Conservation (phyloP, 1,140 invertebrate species). For the Thalassaphorura encarpata region DNA sequence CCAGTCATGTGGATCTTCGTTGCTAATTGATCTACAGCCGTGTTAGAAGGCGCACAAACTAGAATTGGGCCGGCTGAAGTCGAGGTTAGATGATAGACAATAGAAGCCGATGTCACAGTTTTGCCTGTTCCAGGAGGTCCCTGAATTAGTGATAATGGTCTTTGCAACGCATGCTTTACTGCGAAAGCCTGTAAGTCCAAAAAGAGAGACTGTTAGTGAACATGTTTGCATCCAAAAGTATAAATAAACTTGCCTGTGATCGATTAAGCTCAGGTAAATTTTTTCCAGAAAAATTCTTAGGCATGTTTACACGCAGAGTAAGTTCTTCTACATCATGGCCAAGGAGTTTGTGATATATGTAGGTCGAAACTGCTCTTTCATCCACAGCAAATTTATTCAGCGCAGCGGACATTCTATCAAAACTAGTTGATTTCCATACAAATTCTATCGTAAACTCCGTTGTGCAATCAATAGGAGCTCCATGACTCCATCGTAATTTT, state of each 20-base stretch:
- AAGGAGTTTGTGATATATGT: conserved; percentile 92
- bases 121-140: conserved; percentile 71
- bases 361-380: conserved; percentile 89
- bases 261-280: conserved; percentile 95
- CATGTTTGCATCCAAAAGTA: too few species aligned
- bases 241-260: conserved; percentile 64
- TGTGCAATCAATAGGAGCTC: conserved; percentile 81
- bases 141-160: conserved; percentile 95
- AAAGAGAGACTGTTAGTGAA: too few species aligned
- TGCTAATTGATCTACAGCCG: conserved; percentile 96
- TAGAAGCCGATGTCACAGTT: conserved; percentile 98
- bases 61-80: conserved; percentile 83
- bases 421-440: conserved; percentile 99
- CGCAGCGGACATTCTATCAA: conserved; percentile 95
- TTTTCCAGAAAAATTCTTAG: conserved; percentile 93
- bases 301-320: conserved; percentile 74
- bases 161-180: conserved; percentile 95
- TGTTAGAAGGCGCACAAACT: conserved; percentile 98
- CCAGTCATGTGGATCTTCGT: conserved; percentile 98
- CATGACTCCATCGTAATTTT: conserved; percentile 62
- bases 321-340: conserved; percentile 97
- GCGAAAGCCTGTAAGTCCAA: conserved; percentile 69
- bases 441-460: conserved; percentile 98
- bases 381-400: conserved; percentile 93
- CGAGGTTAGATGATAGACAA: conserved; percentile 96